phyloP scores from a whole-genome alignment of 2,888 invertebrate genomes.

The Listrodromus nycthemerus region DNA sequence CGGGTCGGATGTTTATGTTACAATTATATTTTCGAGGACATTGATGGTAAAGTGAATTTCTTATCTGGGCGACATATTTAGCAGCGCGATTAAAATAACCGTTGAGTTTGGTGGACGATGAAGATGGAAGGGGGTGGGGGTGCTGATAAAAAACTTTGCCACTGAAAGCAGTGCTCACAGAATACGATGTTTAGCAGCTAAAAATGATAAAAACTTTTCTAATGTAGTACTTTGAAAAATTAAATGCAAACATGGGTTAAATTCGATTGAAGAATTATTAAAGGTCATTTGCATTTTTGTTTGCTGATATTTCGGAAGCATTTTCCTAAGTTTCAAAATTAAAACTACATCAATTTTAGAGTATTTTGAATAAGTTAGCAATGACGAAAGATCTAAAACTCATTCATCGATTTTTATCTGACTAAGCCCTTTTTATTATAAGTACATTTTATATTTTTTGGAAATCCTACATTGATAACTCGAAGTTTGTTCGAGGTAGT shows the following conservation, averaged over 20 bases:
- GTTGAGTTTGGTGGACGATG: background rate
- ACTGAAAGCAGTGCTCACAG: background rate
- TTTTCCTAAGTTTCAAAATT: background rate
- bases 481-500: background rate
- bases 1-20: background rate
- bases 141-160: background rate
- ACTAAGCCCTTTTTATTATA: background rate
- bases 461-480: background rate
- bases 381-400: background rate
- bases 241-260: too few species aligned
- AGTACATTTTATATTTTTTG: background rate
- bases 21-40: background rate
- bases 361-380: background rate
- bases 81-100: background rate
- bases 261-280: too few species aligned
- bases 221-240: too few species aligned
- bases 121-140: background rate
- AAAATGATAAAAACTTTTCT: background rate
- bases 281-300: background rate
- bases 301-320: background rate
- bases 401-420: background rate
- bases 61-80: slow-evolving; percentile 3
- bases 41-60: background rate
- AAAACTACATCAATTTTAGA: background rate
- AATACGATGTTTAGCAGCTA: background rate